Evolutionary conservation across 2,797 vertebrate species (phyloP).

Genomic region (Karalla daura): DNA sequence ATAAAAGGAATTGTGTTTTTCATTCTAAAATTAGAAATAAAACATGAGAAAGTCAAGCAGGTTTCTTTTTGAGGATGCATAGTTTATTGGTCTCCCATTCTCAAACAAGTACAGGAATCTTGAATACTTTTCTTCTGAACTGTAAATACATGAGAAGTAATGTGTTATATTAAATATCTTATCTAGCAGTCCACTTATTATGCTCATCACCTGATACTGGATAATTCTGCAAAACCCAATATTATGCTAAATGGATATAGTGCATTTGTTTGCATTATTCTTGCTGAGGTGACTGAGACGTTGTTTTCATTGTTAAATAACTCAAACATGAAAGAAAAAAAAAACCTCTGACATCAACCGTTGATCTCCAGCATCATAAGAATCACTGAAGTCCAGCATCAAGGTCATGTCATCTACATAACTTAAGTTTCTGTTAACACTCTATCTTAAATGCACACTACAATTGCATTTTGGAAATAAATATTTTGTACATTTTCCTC

Average conservation of each 20-base stretch:
- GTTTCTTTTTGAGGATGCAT: neutral
- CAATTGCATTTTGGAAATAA: neutral
- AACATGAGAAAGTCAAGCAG: neutral
- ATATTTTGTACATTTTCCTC: neutral
- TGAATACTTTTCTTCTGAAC: no score
- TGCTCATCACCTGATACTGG: neutral
- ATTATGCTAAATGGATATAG: neutral
- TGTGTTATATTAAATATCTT: no score
- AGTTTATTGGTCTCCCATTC: neutral
- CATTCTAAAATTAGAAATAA: neutral
- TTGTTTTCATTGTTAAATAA: neutral
- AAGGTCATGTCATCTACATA: slow-evolving; percentile 1
- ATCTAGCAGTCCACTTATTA: neutral
- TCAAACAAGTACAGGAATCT: neutral
- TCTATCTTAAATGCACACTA: slow-evolving; percentile 1
- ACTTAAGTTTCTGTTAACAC: neutral
- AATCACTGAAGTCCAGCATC: slow-evolving; percentile 5
- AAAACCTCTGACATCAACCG: neutral
- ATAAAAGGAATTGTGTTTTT: neutral
- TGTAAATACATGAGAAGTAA: no score
- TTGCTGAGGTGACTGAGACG: no score
- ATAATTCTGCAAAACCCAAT: neutral
- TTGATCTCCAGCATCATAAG: neutral
- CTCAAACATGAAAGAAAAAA: neutral
- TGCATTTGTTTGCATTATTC: no score